A percentile compares a stretch with the other conserved stretches of the same genome.
Evolutionary conservation across 2,888 invertebrate genomes (phyloP).

Genomic region (Linhomoeus sp.): DNA sequence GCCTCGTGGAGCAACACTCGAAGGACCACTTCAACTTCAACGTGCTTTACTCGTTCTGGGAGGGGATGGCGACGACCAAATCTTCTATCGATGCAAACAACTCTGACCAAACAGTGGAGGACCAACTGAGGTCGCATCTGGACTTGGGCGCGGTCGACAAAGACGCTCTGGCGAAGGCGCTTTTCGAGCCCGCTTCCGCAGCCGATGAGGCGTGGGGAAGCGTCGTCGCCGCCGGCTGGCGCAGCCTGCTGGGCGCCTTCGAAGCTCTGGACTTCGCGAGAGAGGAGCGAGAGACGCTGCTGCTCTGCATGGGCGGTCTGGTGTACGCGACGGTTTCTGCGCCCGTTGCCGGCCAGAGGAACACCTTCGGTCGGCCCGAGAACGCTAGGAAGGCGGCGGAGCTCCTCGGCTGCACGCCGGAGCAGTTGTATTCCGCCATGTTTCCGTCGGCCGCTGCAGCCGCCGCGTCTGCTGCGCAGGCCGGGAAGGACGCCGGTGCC

Average conservation of each 20-base stretch:
- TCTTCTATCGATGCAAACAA: no score
- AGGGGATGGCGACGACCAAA: no score
- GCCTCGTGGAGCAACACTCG: no score
- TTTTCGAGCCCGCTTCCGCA: no score
- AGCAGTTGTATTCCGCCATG: constrained; percentile 58
- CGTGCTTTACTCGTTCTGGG: no score
- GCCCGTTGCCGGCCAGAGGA: no score
- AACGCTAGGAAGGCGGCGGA: constrained; percentile 56
- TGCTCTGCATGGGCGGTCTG: constrained; percentile 72
- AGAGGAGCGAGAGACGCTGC: constrained; percentile 58
- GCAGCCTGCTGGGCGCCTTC: background rate
- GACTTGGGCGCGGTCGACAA: no score
- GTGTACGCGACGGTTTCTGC: constrained; percentile 46
- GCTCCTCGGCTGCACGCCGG: constrained; percentile 54
- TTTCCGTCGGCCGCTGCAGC: constrained; percentile 33
- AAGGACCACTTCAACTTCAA: no score
- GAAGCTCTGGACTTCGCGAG: constrained; percentile 27
- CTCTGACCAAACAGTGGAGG: no score
- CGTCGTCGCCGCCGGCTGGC: constrained; percentile 39
- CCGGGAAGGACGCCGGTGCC: no score
- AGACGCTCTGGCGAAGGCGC: background rate
- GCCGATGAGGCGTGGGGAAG: constrained; percentile 59
- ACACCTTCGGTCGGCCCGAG: constrained; percentile 34
- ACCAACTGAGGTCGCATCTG: no score
- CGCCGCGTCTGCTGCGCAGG: no score